phyloP scores from a whole-genome alignment of 2,888 invertebrate genomes.

The Neoaliturus tenellus region DNA sequence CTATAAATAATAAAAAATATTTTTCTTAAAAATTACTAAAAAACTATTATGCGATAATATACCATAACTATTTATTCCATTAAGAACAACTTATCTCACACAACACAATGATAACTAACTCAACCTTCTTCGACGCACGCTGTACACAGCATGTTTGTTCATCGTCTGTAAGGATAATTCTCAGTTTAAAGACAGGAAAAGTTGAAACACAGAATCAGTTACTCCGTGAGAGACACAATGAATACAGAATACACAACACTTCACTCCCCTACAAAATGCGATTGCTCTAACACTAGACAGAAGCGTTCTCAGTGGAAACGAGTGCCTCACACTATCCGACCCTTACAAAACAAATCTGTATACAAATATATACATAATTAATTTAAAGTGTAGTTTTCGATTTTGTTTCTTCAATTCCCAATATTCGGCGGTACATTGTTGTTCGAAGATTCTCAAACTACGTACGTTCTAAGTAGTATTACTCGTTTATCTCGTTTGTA shows the following conservation, averaged over 20 bases:
- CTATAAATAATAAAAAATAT: slow-evolving; percentile 62
- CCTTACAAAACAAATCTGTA: slow-evolving; percentile 48
- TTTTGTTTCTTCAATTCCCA: slow-evolving; percentile 22
- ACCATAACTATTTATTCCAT: slow-evolving; percentile 53
- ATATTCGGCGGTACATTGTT: not conserved
- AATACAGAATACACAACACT: slow-evolving; percentile 47
- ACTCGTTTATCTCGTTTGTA: not conserved
- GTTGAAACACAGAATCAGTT: slow-evolving; percentile 48
- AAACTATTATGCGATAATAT: slow-evolving; percentile 57
- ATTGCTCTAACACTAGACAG: slow-evolving; percentile 44
- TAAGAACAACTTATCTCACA: slow-evolving; percentile 56
- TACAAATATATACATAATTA: slow-evolving; percentile 51
- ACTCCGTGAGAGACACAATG: slow-evolving; percentile 29
- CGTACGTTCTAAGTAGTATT: slow-evolving; percentile 13
- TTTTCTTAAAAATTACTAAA: slow-evolving; percentile 60
- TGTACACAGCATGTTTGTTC: slow-evolving; percentile 31
- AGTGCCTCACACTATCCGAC: slow-evolving; percentile 44
- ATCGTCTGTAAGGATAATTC: slow-evolving; percentile 28
- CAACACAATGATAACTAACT: slow-evolving; percentile 55
- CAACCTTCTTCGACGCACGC: slow-evolving; percentile 47
- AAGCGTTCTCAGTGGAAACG: slow-evolving; percentile 29
- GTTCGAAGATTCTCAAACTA: slow-evolving; percentile 18
- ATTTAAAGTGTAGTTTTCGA: slow-evolving; percentile 36
- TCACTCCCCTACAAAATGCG: slow-evolving; percentile 50
- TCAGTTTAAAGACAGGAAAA: slow-evolving; percentile 43